These are phyloP conservation scores for Phenacoccus solenopsis DNA, from an alignment of 1,140 invertebrate species.

Conservation along the genomic window DNA sequence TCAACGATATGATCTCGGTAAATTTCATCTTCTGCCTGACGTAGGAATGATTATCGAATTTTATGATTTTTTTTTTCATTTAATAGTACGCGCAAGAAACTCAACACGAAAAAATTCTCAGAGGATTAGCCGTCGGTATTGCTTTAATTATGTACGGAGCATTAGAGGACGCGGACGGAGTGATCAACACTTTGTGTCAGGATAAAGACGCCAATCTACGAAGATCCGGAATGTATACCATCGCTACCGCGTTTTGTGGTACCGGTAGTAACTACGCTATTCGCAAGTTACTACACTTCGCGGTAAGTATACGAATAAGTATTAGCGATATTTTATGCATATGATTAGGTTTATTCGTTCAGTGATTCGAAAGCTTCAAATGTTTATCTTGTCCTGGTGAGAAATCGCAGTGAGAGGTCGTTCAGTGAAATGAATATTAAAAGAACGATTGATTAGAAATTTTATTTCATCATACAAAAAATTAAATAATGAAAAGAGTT, in stretches of 20 bases:
- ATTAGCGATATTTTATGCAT: too few relatives aligned
- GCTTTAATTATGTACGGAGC: slow-evolving; percentile 93
- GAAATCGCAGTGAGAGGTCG: too few relatives aligned
- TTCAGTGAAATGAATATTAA: too few relatives aligned
- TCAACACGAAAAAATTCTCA: slow-evolving; percentile 95
- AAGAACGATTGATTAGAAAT: too few relatives aligned
- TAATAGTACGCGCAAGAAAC: slow-evolving; percentile 70
- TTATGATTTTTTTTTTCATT: slow-evolving; percentile 13
- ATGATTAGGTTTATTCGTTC: too few relatives aligned
- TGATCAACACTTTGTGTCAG: slow-evolving; percentile 75
- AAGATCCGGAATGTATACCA: slow-evolving; percentile 91
- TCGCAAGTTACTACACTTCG: slow-evolving; percentile 84
- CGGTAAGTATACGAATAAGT: slow-evolving; percentile 46
- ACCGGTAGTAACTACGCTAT: slow-evolving; percentile 96
- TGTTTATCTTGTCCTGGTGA: too few relatives aligned
- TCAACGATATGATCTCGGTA: slow-evolving; percentile 88
- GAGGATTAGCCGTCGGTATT: slow-evolving; percentile 90
- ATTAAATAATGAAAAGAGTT: too few relatives aligned
- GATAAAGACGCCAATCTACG: slow-evolving; percentile 79
- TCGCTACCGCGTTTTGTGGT: slow-evolving; percentile 97
- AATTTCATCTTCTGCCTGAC: slow-evolving; percentile 23
- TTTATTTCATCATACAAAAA: too few relatives aligned
- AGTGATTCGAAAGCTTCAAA: too few relatives aligned
- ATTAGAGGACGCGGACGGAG: slow-evolving; percentile 85
- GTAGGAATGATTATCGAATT: too few relatives aligned